Base-by-base conservation (phyloP, 2,888 invertebrate genomes). In the Panopea generosa region DNA sequence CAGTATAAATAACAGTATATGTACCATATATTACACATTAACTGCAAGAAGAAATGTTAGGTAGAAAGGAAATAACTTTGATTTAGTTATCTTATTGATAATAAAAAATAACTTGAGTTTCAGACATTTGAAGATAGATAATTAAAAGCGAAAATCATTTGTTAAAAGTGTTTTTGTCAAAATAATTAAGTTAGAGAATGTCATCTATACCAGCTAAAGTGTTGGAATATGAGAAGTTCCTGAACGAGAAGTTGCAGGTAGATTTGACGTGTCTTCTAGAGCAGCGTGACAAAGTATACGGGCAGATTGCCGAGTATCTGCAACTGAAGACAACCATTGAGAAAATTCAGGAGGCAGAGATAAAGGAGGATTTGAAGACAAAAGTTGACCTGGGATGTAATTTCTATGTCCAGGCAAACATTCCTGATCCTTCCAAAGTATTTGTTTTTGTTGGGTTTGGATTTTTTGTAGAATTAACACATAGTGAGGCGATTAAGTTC, bases 341-440 rank as follows among this genome's bases (percentile, higher is more conserved):
- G 90, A 94, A 95, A 0, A 92, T 96, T 2, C 78, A 94, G 57
- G 94, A 94, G 68, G 94, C 94, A 40, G 93, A 93, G 2, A 89
- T 94, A 0, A 93, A 94, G 55, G 93, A 93, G 75, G 94, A 94
- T 29, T 93, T 95, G 59, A 95, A 95, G 87, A 95, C 95, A 0
- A 94, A 95, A 93, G 94, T 97, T 27, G 96, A 97, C 90, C 93
- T 97, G 33, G 97, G 97, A n/a, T 95, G 96, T 85, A 96, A 96
- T 91, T 96, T 97, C 84, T 97, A 96, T 87, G 95, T 96, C 90
- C 95, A 97, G 91, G 96, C 96, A 0, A 93, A 95, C 65, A 95
- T 97, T n/a, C 89, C 91, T 1, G 95, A 96, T 89, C 93, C 95
- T 0, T 94, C 95, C 0, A 94, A 92, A 47, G 94, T 97, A 60